Evolutionary conservation across 2,797 vertebrate species (phyloP), one percentile per base, ranked within the genome.

Genomic region (Phalanger gymnotis): DNA sequence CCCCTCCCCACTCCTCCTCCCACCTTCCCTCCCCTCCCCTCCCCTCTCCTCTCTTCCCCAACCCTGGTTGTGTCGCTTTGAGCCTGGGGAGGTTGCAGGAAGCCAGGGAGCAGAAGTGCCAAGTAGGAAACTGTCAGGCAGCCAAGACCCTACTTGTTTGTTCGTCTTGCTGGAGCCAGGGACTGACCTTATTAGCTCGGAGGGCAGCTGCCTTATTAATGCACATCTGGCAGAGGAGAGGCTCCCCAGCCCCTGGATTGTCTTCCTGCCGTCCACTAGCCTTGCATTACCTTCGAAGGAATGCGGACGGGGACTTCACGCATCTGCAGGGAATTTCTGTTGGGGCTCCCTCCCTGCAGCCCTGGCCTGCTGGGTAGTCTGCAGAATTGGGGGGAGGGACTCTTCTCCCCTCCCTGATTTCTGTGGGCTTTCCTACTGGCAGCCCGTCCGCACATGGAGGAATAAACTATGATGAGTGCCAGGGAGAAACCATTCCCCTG

Each of bases 131-230:
- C 99, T 99, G 99, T 99, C 99, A 99, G 98, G 99, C 99, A 99
- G 99, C 99, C 99, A 99, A 99, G 99, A 99, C 99, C 99, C 99
- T 98, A 99, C 99, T 99, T 99, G 99, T 99, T 99, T 99, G 99
- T 99, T 99, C 99, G 99, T 99, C 99, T 99, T 98, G 98, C 99
- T 99, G 99, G 99, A 99, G 99, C 99, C 99, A 99, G 99, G 98
- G 98, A 99, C 99, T 99, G 99, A 99, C 99, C 99, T 99, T 99
- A 99, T 99, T 99, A 99, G 99, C 99, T 99, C 96, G 98, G 99
- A 99, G 99, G 99, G 99, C 99, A 99, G 99, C 99, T 99, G 99
- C 99, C 99, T 99, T 99, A 99, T 99, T 99, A 99, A 99, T 99
- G 99, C 99, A 99, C 99, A 99, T 99, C 99, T 99, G 99, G 99